Evolutionary conservation across 2,797 vertebrate species (phyloP).

Genomic region (Sciurus carolinensis): DNA sequence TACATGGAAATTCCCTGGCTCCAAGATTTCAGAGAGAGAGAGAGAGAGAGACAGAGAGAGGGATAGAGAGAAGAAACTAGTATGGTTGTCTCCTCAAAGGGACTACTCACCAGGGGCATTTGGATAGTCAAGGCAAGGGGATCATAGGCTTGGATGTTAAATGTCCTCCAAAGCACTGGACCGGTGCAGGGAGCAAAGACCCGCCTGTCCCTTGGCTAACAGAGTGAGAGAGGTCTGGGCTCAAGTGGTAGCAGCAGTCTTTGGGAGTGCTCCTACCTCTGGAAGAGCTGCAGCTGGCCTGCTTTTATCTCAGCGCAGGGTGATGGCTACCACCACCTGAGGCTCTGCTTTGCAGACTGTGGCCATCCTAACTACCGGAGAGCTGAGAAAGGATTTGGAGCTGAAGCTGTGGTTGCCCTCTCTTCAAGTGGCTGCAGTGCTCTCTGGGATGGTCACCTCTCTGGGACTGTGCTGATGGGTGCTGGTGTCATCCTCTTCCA

Average conservation of each 20-base stretch:
- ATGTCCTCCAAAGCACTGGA: not conserved
- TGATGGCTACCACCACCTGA: accelerated
- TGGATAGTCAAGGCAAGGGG: not conserved
- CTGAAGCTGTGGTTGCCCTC: accelerated
- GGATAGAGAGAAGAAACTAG: not conserved
- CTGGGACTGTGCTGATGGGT: not conserved
- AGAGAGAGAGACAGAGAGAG: too few species aligned
- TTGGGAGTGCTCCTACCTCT: not conserved
- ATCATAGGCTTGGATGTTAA: too few species aligned
- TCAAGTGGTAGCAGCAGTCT: not conserved
- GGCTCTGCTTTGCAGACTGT: not conserved
- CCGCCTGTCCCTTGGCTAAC: not conserved
- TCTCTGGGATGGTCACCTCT: not conserved
- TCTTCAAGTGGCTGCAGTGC: accelerated
- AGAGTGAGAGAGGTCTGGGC: not conserved
- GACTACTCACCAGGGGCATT: not conserved
- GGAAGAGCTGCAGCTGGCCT: not conserved
- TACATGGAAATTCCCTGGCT: not conserved
- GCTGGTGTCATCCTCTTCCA: not conserved
- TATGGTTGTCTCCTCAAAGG: not conserved
- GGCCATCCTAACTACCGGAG: not conserved
- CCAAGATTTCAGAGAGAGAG: not conserved
- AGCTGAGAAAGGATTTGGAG: accelerated
- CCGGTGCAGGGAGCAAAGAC: not conserved
- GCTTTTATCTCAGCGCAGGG: not conserved